Evolutionary conservation across 2,797 vertebrate genomes (phyloP).

Genomic region (Sebastes paucispinis): DNA sequence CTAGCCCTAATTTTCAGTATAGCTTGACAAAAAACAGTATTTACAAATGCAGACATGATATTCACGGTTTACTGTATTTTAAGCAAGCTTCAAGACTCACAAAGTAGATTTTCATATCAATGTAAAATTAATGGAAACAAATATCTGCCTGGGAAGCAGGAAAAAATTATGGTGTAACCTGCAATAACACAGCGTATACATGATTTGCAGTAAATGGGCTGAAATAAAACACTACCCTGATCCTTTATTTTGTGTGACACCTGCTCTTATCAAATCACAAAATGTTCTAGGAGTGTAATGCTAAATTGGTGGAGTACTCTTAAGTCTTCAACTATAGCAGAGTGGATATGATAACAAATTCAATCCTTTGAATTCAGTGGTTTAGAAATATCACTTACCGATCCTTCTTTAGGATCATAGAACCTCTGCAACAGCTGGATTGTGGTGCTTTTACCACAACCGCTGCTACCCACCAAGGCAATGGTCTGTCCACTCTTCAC

Average conservation of each 20-base stretch:
- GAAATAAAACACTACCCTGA: too few relatives aligned
- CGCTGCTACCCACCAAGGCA: constrained; percentile 94
- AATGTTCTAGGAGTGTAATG: background rate
- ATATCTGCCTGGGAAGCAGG: too few relatives aligned
- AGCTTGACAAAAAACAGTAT: too few relatives aligned
- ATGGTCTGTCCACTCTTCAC: constrained; percentile 89
- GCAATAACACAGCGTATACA: background rate
- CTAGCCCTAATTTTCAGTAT: too few relatives aligned
- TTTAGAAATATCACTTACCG: constrained; percentile 66
- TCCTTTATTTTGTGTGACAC: too few relatives aligned
- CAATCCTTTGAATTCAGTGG: background rate
- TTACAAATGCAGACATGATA: too few relatives aligned
- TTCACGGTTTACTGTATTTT: background rate
- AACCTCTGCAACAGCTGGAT: constrained; percentile 95
- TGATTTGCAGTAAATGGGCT: too few relatives aligned
- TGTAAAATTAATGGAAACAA: background rate
- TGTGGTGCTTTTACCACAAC: constrained; percentile 96
- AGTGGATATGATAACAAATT: background rate
- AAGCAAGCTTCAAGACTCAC: background rate
- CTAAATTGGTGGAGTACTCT: background rate
- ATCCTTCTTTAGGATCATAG: constrained; percentile 91
- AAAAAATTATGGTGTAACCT: background rate
- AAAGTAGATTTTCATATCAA: background rate
- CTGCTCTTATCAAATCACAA: background rate
- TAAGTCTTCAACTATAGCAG: background rate